Percentiles rank a stretch among this genome's conserved stretches.
Conservation (phyloP, 2,113 vertebrate species). For the Propithecus coquereli region DNA sequence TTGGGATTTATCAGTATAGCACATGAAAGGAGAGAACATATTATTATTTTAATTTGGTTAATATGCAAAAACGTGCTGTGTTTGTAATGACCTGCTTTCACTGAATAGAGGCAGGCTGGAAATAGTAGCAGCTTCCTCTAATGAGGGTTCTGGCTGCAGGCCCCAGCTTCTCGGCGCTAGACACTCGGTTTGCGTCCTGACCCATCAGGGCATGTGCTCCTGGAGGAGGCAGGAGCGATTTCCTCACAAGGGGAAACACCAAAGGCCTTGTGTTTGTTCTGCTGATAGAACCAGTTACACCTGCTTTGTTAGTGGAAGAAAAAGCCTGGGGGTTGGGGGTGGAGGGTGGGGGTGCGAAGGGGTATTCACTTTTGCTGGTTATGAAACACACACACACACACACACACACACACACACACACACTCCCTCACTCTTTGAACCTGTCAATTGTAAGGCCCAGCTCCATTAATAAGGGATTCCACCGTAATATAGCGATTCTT, state of each 20-base stretch:
- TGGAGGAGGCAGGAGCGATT: constrained; percentile 82
- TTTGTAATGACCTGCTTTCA: constrained; percentile 86
- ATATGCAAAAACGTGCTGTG: constrained; percentile 81
- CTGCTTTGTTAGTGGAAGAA: constrained; percentile 64
- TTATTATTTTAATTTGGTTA: constrained; percentile 86
- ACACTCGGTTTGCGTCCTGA: constrained; percentile 83
- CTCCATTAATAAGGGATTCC: constrained; percentile 40
- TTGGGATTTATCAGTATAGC: constrained; percentile 84
- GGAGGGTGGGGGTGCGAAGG: neutral
- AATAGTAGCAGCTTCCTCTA: constrained; percentile 92
- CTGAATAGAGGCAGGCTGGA: constrained; percentile 89
- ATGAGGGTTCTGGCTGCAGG: constrained; percentile 90
- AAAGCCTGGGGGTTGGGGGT: neutral
- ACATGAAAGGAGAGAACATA: constrained; percentile 82
- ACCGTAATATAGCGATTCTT: neutral
- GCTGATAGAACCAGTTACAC: constrained; percentile 67
- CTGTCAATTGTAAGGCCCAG: neutral
- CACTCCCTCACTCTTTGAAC: neutral
- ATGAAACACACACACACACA: neutral
- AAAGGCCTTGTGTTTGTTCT: constrained; percentile 77
- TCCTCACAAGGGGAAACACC: constrained; percentile 80
- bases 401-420: too few species aligned
- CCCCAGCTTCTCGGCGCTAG: constrained; percentile 84
- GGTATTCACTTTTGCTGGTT: neutral
- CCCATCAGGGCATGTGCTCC: constrained; percentile 81